Conservation (phyloP, 2,113 vertebrate species). For the Mola mola region DNA sequence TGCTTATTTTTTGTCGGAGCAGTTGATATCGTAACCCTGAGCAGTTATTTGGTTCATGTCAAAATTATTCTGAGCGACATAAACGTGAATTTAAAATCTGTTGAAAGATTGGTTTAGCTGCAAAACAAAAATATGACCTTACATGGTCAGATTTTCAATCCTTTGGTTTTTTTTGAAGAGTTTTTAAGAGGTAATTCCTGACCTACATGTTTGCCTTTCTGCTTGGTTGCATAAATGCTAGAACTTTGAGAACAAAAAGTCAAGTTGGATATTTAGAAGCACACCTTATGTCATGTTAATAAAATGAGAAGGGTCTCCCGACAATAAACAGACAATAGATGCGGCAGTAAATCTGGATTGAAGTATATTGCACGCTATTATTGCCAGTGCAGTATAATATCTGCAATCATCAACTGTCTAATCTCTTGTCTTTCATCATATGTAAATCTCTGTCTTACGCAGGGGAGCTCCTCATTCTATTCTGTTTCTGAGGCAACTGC, state of each 20-base stretch:
- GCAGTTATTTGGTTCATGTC: conserved; percentile 1
- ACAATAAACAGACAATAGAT: conserved; percentile 52
- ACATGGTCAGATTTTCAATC: conserved; percentile 8
- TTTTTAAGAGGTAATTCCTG: neutral
- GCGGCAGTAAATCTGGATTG: conserved; percentile 38
- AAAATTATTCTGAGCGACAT: neutral
- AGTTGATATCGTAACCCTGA: conserved; percentile 14
- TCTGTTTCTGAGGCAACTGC: conserved; percentile 20
- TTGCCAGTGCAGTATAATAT: conserved; percentile 44
- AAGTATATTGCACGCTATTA: conserved; percentile 45
- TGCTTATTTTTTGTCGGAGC: conserved; percentile 13
- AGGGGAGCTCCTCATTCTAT: conserved; percentile 25
- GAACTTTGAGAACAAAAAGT: conserved; percentile 26
- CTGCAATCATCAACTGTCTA: conserved; percentile 35
- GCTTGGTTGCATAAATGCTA: conserved; percentile 9
- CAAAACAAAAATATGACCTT: conserved; percentile 27
- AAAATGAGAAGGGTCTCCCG: conserved; percentile 41
- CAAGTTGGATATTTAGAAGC: conserved; percentile 45
- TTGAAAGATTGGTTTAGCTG: conserved; percentile 6
- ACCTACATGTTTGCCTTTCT: conserved; percentile 18
- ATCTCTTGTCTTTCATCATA: conserved; percentile 46
- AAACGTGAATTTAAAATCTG: conserved; percentile 9
- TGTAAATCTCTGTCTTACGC: conserved; percentile 23
- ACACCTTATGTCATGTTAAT: conserved; percentile 49
- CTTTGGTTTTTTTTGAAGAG: neutral